phyloP scores from a whole-genome alignment of 1,140 invertebrate species.

The Adoxophyes honmai region DNA sequence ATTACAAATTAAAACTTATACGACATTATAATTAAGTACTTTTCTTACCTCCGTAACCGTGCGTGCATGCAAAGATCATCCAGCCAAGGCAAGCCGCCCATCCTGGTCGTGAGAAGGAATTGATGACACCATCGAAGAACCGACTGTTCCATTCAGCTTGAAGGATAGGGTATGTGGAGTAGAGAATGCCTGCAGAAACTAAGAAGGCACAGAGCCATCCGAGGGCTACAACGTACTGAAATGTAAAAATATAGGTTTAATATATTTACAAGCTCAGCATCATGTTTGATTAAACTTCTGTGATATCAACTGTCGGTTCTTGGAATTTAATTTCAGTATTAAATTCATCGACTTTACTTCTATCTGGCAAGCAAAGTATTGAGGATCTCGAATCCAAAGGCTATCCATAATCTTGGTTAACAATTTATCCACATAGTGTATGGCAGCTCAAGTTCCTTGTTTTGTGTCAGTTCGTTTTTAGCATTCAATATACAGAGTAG shows the following conservation, averaged over 20 bases:
- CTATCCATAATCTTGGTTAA: too few species aligned
- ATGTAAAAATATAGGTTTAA: slow-evolving; percentile 18
- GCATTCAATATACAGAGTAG: too few species aligned
- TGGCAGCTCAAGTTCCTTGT: too few species aligned
- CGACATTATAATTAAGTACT: not conserved
- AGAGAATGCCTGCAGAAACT: slow-evolving; percentile 28
- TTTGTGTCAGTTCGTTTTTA: too few species aligned
- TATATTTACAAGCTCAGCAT: too few species aligned
- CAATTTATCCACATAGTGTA: too few species aligned
- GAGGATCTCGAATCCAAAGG: too few species aligned
- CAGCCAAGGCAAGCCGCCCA: slow-evolving; percentile 80
- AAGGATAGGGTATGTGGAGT: slow-evolving; percentile 28
- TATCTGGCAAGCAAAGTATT: too few species aligned
- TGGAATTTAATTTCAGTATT: too few species aligned
- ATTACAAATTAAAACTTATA: not conserved
- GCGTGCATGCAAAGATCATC: slow-evolving; percentile 77
- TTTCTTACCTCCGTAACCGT: slow-evolving; percentile 73
- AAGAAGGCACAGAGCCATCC: slow-evolving; percentile 27
- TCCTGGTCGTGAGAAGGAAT: slow-evolving; percentile 78
- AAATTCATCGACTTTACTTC: too few species aligned
- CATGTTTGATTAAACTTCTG: too few species aligned
- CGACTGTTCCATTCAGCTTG: slow-evolving; percentile 44
- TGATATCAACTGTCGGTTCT: too few species aligned
- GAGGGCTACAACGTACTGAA: slow-evolving; percentile 29
- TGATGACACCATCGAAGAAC: slow-evolving; percentile 62